These are phyloP conservation scores for Lepisosteus osseus DNA, from an alignment of 2,113 vertebrate genomes.

Conservation along the genomic window DNA sequence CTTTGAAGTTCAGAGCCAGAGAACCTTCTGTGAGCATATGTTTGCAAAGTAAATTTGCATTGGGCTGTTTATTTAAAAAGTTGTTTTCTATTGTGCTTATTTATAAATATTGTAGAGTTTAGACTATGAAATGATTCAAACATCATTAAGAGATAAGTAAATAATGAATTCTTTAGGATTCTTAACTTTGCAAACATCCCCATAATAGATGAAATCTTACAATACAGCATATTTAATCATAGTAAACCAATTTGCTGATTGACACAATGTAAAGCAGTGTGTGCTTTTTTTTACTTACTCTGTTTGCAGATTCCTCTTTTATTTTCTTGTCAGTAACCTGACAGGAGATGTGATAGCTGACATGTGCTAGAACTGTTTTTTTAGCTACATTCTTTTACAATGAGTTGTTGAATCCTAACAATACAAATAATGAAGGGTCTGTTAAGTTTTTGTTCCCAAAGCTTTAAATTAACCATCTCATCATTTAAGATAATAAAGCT, in stretches of 20 bases:
- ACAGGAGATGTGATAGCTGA: slow-evolving; percentile 22
- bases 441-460: no score
- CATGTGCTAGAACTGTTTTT: slow-evolving; percentile 25
- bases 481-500: neutral
- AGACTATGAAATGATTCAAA: slow-evolving; percentile 97
- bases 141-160: slow-evolving; percentile 96
- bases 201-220: slow-evolving; percentile 74
- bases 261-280: slow-evolving; percentile 59
- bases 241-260: slow-evolving; percentile 66
- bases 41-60: slow-evolving; percentile 92
- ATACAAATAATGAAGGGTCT: slow-evolving; percentile 59
- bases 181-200: slow-evolving; percentile 89
- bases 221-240: slow-evolving; percentile 68
- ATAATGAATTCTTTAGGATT: slow-evolving; percentile 94
- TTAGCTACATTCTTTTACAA: slow-evolving; percentile 58
- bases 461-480: slow-evolving; percentile 46
- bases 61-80: slow-evolving; percentile 78
- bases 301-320: slow-evolving; percentile 36
- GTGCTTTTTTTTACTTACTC: slow-evolving; percentile 56
- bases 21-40: slow-evolving; percentile 52
- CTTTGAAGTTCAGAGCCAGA: neutral
- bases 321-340: slow-evolving; percentile 39
- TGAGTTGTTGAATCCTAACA: slow-evolving; percentile 47
- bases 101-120: slow-evolving; percentile 94
- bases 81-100: slow-evolving; percentile 91